These are phyloP conservation scores for Drosophila testacea DNA, from an alignment of 2,888 invertebrate genomes.

Conservation along the genomic window DNA sequence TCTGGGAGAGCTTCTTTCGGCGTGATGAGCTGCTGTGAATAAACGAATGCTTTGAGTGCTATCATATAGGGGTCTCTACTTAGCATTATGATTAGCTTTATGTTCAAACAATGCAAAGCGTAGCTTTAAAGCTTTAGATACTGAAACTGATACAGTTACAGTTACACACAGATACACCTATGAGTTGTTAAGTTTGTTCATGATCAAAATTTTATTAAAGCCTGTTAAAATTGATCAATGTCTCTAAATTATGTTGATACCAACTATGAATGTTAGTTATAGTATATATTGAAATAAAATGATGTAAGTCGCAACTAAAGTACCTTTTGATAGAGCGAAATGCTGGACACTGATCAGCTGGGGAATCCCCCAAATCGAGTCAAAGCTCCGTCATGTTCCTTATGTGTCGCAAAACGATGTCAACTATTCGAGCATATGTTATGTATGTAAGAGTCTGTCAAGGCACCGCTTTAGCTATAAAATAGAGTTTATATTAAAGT, in stretches of 20 bases:
- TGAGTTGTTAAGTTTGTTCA: slow-evolving; percentile 70
- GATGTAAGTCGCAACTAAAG: slow-evolving; percentile 78
- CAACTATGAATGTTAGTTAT: slow-evolving; percentile 9
- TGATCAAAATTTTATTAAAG: slow-evolving; percentile 51
- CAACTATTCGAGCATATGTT: slow-evolving; percentile 28
- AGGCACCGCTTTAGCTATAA: slow-evolving; percentile 5
- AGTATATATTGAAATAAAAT: slow-evolving; percentile 27
- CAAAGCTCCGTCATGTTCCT: slow-evolving; percentile 35
- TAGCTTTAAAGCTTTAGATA: slow-evolving; percentile 59
- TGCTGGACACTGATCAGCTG: neutral
- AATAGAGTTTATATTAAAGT: slow-evolving; percentile 20
- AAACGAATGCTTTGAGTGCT: slow-evolving; percentile 2
- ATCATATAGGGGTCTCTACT: slow-evolving; percentile 20
- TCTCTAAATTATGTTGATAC: slow-evolving; percentile 12
- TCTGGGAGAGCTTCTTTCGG: slow-evolving; percentile 83
- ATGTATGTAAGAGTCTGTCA: slow-evolving; percentile 30
- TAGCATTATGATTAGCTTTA: slow-evolving; percentile 60
- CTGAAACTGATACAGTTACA: slow-evolving; percentile 31
- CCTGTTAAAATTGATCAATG: slow-evolving; percentile 55
- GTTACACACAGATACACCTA: slow-evolving; percentile 12
- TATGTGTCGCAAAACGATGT: slow-evolving; percentile 16
- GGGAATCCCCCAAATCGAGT: slow-evolving; percentile 9
- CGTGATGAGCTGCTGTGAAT: slow-evolving; percentile 79
- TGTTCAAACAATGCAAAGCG: slow-evolving; percentile 64
- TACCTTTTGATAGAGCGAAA: slow-evolving; percentile 64